Conservation (phyloP, 1,140 invertebrate genomes). For the Aphaenogaster rudis region DNA sequence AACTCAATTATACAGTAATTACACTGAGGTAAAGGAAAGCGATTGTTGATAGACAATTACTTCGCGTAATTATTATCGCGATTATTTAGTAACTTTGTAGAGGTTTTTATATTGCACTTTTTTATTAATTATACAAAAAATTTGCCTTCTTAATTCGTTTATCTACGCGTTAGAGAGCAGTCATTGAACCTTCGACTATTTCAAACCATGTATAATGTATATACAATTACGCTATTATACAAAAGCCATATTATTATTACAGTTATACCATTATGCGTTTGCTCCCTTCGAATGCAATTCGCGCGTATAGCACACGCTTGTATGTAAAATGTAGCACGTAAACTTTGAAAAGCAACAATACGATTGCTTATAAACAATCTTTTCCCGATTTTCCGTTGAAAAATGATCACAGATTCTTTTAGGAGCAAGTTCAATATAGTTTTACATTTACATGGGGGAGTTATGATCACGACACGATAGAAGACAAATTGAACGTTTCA, state of each 20-base stretch:
- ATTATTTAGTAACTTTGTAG: background rate
- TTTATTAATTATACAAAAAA: background rate
- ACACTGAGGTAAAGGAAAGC: background rate
- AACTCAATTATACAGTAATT: background rate
- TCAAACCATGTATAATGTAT: constrained; percentile 16
- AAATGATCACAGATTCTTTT: background rate
- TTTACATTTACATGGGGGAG: background rate
- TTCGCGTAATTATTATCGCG: background rate
- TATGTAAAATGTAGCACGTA: background rate
- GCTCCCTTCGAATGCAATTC: background rate
- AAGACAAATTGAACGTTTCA: background rate
- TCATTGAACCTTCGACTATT: background rate
- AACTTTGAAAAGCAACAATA: background rate
- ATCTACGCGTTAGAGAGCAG: background rate
- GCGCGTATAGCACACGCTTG: background rate
- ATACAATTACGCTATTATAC: constrained; percentile 35
- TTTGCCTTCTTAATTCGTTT: constrained; percentile 4
- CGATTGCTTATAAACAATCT: background rate
- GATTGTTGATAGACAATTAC: background rate
- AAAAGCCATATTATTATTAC: constrained; percentile 17
- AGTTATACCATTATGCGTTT: constrained; percentile 20
- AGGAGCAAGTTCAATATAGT: background rate
- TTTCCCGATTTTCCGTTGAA: background rate
- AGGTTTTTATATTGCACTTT: background rate
- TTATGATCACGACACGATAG: background rate